Percentiles rank a stretch among this genome's conserved stretches.
Evolutionary conservation across 2,888 invertebrate genomes (phyloP).

Genomic region (Cheilosia pagana): DNA sequence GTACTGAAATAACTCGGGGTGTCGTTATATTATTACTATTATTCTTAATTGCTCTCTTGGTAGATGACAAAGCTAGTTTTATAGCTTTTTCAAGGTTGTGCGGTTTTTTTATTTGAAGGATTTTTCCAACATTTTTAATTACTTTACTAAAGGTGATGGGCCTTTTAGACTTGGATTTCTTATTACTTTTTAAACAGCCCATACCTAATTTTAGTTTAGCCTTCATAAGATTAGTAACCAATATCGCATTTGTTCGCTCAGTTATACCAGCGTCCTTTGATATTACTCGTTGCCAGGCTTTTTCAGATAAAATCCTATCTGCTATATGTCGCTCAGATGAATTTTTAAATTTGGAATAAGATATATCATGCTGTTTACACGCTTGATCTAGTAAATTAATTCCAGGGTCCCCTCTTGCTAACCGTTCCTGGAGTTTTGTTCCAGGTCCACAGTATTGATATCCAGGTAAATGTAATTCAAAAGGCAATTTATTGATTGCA

Average conservation of each 20-base stretch:
- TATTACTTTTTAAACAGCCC: too few species aligned
- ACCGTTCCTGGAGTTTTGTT: slow-evolving; percentile 76
- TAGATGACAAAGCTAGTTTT: slow-evolving; percentile 53
- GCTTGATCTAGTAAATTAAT: slow-evolving; percentile 77
- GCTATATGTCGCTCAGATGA: not conserved
- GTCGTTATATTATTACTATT: slow-evolving; percentile 53
- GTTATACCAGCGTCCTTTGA: slow-evolving; percentile 49
- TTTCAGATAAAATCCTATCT: slow-evolving; percentile 44
- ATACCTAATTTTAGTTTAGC: slow-evolving; percentile 37
- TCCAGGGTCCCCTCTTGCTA: slow-evolving; percentile 76
- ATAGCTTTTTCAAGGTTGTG: slow-evolving; percentile 57
- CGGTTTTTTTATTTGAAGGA: slow-evolving; percentile 44
- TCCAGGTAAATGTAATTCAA: slow-evolving; percentile 76
- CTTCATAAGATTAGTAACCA: slow-evolving; percentile 61
- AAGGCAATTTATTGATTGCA: slow-evolving; percentile 74
- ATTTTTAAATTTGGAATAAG: slow-evolving; percentile 21
- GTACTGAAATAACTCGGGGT: slow-evolving; percentile 78
- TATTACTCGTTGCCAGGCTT: slow-evolving; percentile 57
- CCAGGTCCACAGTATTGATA: slow-evolving; percentile 79
- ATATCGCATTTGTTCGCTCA: slow-evolving; percentile 46
- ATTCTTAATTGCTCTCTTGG: slow-evolving; percentile 12
- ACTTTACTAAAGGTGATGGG: too few species aligned
- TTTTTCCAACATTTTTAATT: too few species aligned
- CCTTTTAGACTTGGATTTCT: too few species aligned
- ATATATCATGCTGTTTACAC: slow-evolving; percentile 73